Evolutionary conservation across 2,888 invertebrate species (phyloP).

Genomic region (Junonia oenone): DNA sequence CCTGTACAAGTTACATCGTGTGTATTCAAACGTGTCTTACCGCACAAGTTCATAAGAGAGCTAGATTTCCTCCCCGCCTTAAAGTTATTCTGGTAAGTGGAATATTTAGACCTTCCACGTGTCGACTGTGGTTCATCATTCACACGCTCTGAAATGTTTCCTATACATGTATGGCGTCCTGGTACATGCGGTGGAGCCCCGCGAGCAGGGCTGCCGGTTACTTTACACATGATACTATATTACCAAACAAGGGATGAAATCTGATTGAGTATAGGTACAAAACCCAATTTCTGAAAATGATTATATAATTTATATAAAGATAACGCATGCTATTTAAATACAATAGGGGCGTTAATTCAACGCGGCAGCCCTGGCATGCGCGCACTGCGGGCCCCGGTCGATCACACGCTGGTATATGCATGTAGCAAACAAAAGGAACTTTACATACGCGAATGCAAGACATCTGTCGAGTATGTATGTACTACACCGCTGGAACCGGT

Average conservation of each 20-base stretch:
- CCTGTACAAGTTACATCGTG: conserved; percentile 48
- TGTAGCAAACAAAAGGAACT: conserved; percentile 25
- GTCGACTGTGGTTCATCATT: conserved; percentile 88
- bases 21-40: conserved; percentile 83
- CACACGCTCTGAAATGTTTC: conserved; percentile 90
- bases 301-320: not conserved
- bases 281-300: too few relatives aligned
- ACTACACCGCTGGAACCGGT: conserved; percentile 46
- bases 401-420: not conserved
- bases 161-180: conserved; percentile 54
- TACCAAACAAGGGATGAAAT: too few relatives aligned
- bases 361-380: conserved; percentile 1
- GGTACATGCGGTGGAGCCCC: conserved; percentile 36
- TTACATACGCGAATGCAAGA: conserved; percentile 29
- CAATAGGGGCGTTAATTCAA: not conserved
- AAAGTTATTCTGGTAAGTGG: conserved; percentile 91
- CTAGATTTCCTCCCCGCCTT: conserved; percentile 93
- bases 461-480: not conserved
- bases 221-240: too few relatives aligned
- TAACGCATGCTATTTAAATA: not conserved
- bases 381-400: conserved; percentile 33
- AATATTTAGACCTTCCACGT: conserved; percentile 91
- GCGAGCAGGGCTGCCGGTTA: conserved; percentile 8
- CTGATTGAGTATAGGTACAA: too few relatives aligned
- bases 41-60: conserved; percentile 97